Conservation (phyloP, 2,113 vertebrate genomes). For the Otis tarda region DNA sequence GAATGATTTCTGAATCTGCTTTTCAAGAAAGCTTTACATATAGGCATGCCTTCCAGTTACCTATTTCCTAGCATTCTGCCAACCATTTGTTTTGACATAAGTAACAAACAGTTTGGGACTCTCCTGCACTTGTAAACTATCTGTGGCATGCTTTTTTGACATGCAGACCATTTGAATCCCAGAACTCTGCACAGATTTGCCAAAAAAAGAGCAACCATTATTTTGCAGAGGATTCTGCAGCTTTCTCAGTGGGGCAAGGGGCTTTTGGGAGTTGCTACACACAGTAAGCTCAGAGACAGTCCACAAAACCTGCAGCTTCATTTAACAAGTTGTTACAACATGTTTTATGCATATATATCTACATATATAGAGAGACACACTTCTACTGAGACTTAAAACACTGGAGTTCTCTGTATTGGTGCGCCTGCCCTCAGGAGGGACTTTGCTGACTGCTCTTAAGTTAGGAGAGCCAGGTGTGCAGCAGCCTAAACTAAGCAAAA, state of each 20-base stretch:
- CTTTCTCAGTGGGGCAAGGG: neutral
- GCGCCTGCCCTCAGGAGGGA: neutral
- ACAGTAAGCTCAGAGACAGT: neutral
- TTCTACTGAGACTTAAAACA: neutral
- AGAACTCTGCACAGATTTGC: neutral
- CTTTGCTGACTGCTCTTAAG: neutral
- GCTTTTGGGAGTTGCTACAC: neutral
- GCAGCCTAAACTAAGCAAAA: neutral
- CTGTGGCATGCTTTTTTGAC: neutral
- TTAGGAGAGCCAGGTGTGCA: neutral
- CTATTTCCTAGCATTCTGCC: neutral
- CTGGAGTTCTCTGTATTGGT: neutral
- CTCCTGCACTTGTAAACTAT: neutral
- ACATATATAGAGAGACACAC: neutral
- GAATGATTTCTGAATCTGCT: neutral
- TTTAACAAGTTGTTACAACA: neutral
- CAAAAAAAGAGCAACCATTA: neutral
- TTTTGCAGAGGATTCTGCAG: neutral
- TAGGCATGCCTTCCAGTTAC: neutral
- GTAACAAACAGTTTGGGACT: neutral
- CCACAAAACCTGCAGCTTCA: neutral
- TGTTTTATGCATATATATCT: neutral
- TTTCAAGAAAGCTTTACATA: neutral
- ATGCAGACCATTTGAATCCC: neutral
- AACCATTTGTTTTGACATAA: neutral